Evolutionary conservation across 2,888 invertebrate genomes (phyloP).

Genomic region (Cheilosia vulpina): DNA sequence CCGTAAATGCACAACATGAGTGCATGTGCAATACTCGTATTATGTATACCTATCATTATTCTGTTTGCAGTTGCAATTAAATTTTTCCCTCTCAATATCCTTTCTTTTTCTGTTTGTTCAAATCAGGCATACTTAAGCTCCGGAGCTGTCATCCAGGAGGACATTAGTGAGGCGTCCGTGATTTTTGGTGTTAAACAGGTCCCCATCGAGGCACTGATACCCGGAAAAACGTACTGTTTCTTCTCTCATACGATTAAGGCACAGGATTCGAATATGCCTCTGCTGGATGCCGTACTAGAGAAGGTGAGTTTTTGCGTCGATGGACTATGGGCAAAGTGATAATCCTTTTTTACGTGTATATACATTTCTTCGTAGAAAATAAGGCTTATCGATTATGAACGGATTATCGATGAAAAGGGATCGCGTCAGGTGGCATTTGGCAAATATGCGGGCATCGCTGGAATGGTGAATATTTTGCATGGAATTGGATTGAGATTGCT

Average conservation of each 20-base stretch:
- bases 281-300: conserved; percentile 97
- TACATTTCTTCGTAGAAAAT: conserved; percentile 86
- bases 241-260: conserved; percentile 99
- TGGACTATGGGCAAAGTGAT: conserved; percentile 7
- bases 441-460: conserved; percentile 99
- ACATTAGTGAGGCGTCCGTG: conserved; percentile 97
- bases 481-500: conserved; percentile 95
- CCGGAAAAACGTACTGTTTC: conserved; percentile 98
- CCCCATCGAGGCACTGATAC: conserved; percentile 95
- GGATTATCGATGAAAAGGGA: conserved; percentile 94
- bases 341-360: conserved; percentile 43
- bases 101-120: conserved; percentile 6
- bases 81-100: conserved; percentile 28
- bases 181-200: conserved; percentile 97
- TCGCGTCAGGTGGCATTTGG: conserved; percentile 98
- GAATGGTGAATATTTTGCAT: conserved; percentile 99
- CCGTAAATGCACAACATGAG: conserved; percentile 47
- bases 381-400: conserved; percentile 98
- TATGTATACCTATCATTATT: conserved; percentile 8
- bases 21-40: neutral
- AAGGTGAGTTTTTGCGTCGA: conserved; percentile 84
- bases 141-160: conserved; percentile 97
- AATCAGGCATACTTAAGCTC: conserved; percentile 93
- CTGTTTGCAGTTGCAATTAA: conserved; percentile 45
- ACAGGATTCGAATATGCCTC: conserved; percentile 98